These are phyloP conservation scores for Platyrinchus mystaceus DNA, from an alignment of 2,797 vertebrate species.

Conservation along the genomic window DNA sequence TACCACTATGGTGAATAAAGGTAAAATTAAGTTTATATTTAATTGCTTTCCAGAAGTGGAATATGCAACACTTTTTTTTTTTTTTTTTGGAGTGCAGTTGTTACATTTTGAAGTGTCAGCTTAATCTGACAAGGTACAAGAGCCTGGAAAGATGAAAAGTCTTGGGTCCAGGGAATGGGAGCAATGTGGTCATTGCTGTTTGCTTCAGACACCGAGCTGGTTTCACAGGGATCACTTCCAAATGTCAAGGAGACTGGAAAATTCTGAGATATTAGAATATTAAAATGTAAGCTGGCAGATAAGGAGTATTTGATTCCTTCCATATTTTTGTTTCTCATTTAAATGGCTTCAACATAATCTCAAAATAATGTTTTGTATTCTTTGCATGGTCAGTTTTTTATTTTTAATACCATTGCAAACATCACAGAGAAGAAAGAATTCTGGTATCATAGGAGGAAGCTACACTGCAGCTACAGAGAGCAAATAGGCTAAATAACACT, in stretches of 20 bases:
- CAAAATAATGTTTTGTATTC: background rate
- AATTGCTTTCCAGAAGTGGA: background rate
- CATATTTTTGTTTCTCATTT: constrained; percentile 1
- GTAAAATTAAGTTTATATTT: background rate
- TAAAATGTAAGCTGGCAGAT: background rate
- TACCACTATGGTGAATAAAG: background rate
- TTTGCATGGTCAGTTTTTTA: background rate
- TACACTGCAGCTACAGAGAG: background rate
- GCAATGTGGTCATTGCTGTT: background rate
- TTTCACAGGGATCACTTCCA: constrained; percentile 13
- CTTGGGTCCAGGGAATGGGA: background rate
- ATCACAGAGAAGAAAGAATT: background rate
- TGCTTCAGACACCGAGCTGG: background rate
- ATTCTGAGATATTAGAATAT: background rate
- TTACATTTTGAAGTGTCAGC: background rate
- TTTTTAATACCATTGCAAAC: background rate
- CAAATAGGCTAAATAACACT: background rate
- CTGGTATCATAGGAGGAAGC: background rate
- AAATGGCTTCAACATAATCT: background rate
- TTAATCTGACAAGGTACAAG: background rate
- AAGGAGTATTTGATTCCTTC: background rate
- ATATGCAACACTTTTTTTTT: background rate
- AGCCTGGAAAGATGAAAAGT: background rate
- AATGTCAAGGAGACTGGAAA: constrained; percentile 21
- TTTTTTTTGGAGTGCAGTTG: background rate